Evolutionary conservation across 2,797 vertebrate genomes (phyloP).

Genomic region (Phalanger gymnotis): DNA sequence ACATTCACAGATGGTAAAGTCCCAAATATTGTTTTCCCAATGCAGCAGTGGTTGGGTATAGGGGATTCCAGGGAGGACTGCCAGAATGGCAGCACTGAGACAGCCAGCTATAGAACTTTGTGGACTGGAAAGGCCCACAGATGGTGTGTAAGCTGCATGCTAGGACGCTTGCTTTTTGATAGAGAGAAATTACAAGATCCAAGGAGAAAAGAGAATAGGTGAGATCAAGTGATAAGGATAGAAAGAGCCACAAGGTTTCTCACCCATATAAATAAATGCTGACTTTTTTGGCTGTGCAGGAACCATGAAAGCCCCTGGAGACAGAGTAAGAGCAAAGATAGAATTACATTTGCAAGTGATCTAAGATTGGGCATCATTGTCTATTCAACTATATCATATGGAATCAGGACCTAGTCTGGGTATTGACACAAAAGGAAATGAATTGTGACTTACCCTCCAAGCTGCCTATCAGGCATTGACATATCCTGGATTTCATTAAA

Average conservation of each 20-base stretch:
- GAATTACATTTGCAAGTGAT: background rate
- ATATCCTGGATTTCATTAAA: background rate
- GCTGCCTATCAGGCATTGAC: background rate
- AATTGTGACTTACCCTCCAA: background rate
- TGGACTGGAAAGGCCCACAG: background rate
- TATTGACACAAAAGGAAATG: background rate
- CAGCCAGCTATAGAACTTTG: fast-evolving
- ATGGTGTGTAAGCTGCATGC: background rate
- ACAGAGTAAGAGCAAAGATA: background rate
- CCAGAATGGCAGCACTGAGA: background rate
- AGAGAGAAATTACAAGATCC: background rate
- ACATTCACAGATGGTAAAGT: background rate
- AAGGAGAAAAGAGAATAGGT: no score
- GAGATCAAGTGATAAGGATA: background rate
- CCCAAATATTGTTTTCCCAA: background rate
- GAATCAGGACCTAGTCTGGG: background rate
- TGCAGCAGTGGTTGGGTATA: background rate
- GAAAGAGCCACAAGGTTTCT: background rate
- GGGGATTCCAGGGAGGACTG: fast-evolving
- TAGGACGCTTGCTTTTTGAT: background rate
- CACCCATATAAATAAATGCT: fast-evolving
- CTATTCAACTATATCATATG: background rate
- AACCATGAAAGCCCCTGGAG: background rate
- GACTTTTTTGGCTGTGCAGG: no score
- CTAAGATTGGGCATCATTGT: background rate